Evolutionary conservation across 2,888 invertebrate species (phyloP), one percentile per base, ranked within the genome.

Genomic region (Theretra japonica): DNA sequence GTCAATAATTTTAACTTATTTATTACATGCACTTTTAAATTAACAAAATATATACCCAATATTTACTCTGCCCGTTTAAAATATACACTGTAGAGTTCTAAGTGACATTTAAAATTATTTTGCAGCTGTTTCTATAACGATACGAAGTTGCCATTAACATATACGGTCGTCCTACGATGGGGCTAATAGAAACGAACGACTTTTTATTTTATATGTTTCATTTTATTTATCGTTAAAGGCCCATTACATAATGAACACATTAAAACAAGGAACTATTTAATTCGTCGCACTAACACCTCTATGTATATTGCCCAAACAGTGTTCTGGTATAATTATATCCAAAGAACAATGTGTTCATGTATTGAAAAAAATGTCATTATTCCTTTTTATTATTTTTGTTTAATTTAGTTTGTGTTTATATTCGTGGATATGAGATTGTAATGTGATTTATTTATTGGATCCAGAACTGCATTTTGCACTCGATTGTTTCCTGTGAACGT

Each of bases 281-380:
- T 82, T 79, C 76, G 59, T 50, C 60, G 21, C n/a, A 41, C 50
- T 21, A 30, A 33, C 41, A 59, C 25, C 53, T 62, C 23, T 30
- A 68, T 72, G 60, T 72, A 65, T 56, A 56, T 41, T 62, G 23
- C 62, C 53, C 62, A 65, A 30, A 56, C 53, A 56, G 70, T 65
- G 65, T 71, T 59, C 70, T 48, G 56, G 70, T 65, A 59, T 68
- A 68, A 28, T 60, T 71, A 25, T 86, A 85, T 88, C 94, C 94
- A 94, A 94, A 94, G 94, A 94, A 82, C 85, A 86, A 90, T 93
- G 94, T 94, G 94, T 94, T 94, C 94, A 92, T 91, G 89, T 89
- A 84, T 84, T 80, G 77, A 85, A 86, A 86, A 85, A 80, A 82
- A 79, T 79, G 82, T 80, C 83, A 81, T 82, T 81, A 83, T 86